These are phyloP conservation scores for Vidua macroura DNA, from an alignment of 2,113 vertebrate species.

Conservation along the genomic window DNA sequence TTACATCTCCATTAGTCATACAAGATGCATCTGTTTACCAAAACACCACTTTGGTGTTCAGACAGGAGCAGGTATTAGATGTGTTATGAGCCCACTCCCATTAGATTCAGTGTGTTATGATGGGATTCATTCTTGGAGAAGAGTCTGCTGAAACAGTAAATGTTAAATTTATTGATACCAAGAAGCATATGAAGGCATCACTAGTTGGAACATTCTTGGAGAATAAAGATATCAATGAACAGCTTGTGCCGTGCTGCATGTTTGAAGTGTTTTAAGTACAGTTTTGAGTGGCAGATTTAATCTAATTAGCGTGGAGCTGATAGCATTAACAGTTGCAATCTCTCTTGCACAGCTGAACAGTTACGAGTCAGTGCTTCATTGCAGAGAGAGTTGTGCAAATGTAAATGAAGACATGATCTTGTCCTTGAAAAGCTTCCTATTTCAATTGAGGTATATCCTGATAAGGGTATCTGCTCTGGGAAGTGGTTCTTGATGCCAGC, in stretches of 20 bases:
- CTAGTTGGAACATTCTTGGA: background rate
- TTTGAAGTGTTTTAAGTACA: background rate
- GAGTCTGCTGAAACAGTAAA: background rate
- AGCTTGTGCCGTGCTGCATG: background rate
- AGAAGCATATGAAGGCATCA: background rate
- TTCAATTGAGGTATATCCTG: background rate
- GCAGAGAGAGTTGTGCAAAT: background rate
- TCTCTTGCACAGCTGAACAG: background rate
- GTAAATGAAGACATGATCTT: background rate
- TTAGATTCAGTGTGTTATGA: fast-evolving
- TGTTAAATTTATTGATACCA: background rate
- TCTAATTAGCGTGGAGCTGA: background rate
- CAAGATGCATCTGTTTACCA: background rate
- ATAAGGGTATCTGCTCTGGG: background rate
- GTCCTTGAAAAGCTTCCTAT: background rate
- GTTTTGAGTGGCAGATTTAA: background rate
- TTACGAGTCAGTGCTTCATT: background rate
- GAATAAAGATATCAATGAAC: background rate
- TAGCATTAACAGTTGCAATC: background rate
- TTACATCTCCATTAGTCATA: background rate
- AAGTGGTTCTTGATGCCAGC: background rate
- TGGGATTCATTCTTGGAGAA: background rate
- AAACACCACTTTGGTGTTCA: background rate
- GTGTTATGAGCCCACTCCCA: background rate
- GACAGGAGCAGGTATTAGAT: background rate